Evolutionary conservation across 2,113 vertebrate genomes (phyloP).

Genomic region (Protobothrops mucrosquamatus): DNA sequence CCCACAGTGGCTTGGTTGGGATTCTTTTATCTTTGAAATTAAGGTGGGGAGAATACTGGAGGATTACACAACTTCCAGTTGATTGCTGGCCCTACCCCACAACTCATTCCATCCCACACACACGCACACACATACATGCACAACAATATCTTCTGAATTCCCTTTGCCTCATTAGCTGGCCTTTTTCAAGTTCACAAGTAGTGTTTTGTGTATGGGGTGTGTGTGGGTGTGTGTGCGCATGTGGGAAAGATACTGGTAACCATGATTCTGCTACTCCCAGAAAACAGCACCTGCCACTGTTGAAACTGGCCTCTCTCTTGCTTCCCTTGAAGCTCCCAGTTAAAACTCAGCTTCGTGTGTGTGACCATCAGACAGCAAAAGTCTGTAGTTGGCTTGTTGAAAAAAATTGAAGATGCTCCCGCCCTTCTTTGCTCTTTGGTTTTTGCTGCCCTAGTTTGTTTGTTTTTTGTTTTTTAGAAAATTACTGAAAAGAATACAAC

Average conservation of each 20-base stretch:
- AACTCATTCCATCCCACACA: slow-evolving; percentile 37
- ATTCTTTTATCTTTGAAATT: slow-evolving; percentile 35
- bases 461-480: neutral
- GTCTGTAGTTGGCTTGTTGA: neutral
- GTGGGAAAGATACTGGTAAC: neutral
- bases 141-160: slow-evolving; percentile 51
- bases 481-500: neutral
- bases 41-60: slow-evolving; percentile 35
- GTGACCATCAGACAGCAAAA: neutral
- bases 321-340: slow-evolving; percentile 26
- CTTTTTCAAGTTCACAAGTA: slow-evolving; percentile 37
- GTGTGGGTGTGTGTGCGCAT: neutral
- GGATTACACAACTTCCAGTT: slow-evolving; percentile 58
- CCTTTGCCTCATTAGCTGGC: slow-evolving; percentile 43
- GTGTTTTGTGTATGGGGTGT: neutral
- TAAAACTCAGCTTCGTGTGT: slow-evolving; percentile 6
- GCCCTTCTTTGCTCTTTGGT: slow-evolving; percentile 40
- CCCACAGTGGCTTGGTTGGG: neutral
- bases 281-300: neutral
- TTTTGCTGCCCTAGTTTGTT: neutral
- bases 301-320: slow-evolving; percentile 29
- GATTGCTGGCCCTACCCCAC: slow-evolving; percentile 47
- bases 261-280: neutral
- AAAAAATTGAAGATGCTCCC: neutral
- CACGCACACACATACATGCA: neutral